Conservation (phyloP, 2,888 invertebrate species). For the Deilephila porcellus region DNA sequence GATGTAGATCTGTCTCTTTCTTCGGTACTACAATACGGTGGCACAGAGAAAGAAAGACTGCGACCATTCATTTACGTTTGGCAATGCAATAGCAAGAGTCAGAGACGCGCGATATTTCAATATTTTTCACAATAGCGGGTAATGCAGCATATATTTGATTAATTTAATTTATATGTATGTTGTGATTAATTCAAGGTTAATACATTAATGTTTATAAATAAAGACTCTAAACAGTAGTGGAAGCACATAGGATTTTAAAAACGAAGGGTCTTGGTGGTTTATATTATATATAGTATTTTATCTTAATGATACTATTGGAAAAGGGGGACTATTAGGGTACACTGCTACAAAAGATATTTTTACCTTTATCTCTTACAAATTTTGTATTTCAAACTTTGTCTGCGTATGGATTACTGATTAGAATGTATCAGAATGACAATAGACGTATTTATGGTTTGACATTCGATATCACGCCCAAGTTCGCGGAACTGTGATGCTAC, state of each 20-base stretch:
- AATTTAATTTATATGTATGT: constrained; percentile 32
- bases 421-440: neutral
- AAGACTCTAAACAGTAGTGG: neutral
- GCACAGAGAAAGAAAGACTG: constrained; percentile 59
- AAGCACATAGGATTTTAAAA: neutral
- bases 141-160: constrained; percentile 39
- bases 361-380: neutral
- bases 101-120: constrained; percentile 60
- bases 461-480: constrained; percentile 12
- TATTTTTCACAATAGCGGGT: constrained; percentile 63
- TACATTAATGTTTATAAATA: constrained; percentile 10
- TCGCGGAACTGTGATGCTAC: constrained; percentile 1
- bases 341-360: neutral
- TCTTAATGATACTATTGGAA: neutral
- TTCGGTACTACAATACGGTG: constrained; percentile 39
- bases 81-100: constrained; percentile 68
- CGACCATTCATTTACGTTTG: constrained; percentile 82
- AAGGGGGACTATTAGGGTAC: neutral
- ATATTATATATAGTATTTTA: neutral
- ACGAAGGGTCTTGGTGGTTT: neutral
- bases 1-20: constrained; percentile 62
- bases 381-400: neutral
- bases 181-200: constrained; percentile 31
- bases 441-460: neutral
- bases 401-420: neutral